Percentiles rank a stretch among this genome's conserved stretches.
Conservation (phyloP, 1,140 invertebrate species). For the Microplitis mediator region DNA sequence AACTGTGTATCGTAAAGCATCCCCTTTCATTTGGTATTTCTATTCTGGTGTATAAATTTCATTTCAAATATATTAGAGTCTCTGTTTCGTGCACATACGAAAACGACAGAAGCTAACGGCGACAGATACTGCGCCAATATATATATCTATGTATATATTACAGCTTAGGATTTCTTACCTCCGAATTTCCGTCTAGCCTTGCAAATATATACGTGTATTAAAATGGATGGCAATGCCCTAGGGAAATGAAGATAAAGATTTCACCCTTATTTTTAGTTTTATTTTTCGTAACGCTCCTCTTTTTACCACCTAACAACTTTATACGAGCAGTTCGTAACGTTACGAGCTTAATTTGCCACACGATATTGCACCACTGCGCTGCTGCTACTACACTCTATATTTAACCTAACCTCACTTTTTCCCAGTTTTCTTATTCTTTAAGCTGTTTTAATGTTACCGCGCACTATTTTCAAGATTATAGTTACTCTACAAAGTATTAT, state of each 20-base stretch:
- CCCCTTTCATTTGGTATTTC: background rate
- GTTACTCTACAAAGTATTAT: too few species aligned
- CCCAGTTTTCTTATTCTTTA: background rate
- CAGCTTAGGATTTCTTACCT: too few species aligned
- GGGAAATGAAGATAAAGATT: too few species aligned
- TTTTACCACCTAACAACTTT: slow-evolving; percentile 7
- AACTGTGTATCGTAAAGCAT: slow-evolving; percentile 22
- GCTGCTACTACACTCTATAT: background rate
- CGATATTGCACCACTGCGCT: slow-evolving; percentile 24
- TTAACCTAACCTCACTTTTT: background rate
- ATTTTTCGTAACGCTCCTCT: too few species aligned
- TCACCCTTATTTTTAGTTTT: background rate
- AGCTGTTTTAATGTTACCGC: background rate
- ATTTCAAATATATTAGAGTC: background rate
- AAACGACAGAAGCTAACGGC: background rate
- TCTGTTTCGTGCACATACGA: background rate
- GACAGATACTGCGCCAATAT: background rate
- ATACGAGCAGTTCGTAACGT: slow-evolving; percentile 1
- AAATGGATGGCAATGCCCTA: too few species aligned
- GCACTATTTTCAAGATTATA: background rate
- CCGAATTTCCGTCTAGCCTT: background rate
- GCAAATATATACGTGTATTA: too few species aligned
- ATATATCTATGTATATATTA: too few species aligned
- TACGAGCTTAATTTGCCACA: slow-evolving; percentile 22
- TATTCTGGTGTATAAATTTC: background rate